Base-by-base conservation (phyloP, 2,797 vertebrate species). In the Erpetoichthys calabaricus region DNA sequence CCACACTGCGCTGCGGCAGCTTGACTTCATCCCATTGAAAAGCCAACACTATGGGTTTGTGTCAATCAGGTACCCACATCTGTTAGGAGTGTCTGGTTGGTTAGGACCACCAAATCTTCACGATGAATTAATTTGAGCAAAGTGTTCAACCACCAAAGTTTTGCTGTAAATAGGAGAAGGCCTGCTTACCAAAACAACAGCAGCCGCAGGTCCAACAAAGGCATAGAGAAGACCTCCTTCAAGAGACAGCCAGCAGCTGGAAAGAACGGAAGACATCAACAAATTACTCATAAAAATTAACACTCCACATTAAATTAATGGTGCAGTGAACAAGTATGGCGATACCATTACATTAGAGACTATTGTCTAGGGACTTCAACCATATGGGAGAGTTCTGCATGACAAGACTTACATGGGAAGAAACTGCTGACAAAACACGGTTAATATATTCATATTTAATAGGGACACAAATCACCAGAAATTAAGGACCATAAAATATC, bases 151-250 rank as follows among this genome's bases (percentile, higher is more conserved):
- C 25, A 25, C 25, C 25, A 25, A 25, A 25, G 25, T 25, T 25
- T 25, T 25, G 25, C 25, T 25, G 25, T 25, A 25, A 25, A 25
- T 25, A 25, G 25, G 25, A 25, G 25, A 25, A 64, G 64, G 52
- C 51, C 61, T 51, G 75, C 86, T 79, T 90, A 99, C 96, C 91
- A 99, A 80, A 74, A 99, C 96, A 75, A 99, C 96, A 68, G 96
- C 96, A 50, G 96, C 96, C 63, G 96, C 96, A 66, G 96, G 96
- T 84, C 96, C 96, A 60, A 99, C 96, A 60, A 99, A 99, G 66
- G 96, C 95, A 57, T 99, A 99, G 59, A 99, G 89, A 3, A 99
- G 89, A 52, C 96, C 96, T 64, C 95, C 96, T 87, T 99, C 96
- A 61, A 99, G 89, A 81, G 96, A 99, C 45, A 99, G 82, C 95